Base-by-base conservation (phyloP, 2,888 invertebrate genomes). In the Chromoteleia sp. region DNA sequence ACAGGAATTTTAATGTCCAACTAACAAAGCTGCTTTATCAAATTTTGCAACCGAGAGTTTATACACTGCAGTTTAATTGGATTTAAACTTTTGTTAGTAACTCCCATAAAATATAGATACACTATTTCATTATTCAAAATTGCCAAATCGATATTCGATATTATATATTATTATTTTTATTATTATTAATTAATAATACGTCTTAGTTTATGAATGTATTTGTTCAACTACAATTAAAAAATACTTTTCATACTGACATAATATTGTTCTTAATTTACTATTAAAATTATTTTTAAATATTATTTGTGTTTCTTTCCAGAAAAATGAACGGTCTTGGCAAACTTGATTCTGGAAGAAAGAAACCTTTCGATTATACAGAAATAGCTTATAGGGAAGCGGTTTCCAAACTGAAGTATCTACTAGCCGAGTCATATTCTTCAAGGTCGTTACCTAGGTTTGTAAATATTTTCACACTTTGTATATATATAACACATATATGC, bases 311-410 rank as follows among this genome's bases (percentile, higher is more conserved):
- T 30, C 8, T 10, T 14, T 14, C 15, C 15, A 92, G 92, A 80
- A 92, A 92, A 86, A 84, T 89, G 50, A 87, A 85, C 83, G 87
- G 86, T 0, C 73, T 85, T 19, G 85, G 87, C 25, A 93, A 92
- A 84, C 93, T 93, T 92, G 94, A 94, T 58, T 81, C 89, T 63
- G 85, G 93, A 85, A 94, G 94, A 88, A 93, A 92, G 83, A 93
- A 94, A 85, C 93, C 94, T 54, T 94, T 95, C 59, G 96, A 97
- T 92, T 97, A 97, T 86, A 97, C 96, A 0, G 97, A 97, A 89
- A 93, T 95, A 86, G 96, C 96, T 4, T 97, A 97, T 88, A 95
- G 96, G 84, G 97, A 97, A 91, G 97, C 97, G 10, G 97, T 97
- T 2, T 95, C 95, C 0, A 95, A 96, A 80, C 92, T 97, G 58